These are phyloP conservation scores for Serripes groenlandicus DNA, from an alignment of 2,888 invertebrate species.

Conservation along the genomic window DNA sequence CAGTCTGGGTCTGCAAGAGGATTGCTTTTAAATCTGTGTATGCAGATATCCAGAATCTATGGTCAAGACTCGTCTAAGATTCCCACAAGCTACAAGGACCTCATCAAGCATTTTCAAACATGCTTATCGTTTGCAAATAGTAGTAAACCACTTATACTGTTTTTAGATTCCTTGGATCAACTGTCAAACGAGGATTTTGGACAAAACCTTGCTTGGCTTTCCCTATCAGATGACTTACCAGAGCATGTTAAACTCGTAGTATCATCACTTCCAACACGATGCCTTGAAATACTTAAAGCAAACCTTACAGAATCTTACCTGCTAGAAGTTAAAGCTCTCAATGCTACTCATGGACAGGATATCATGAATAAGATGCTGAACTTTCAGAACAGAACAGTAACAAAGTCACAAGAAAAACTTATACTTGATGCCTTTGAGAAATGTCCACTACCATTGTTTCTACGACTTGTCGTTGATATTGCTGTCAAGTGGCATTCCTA, in stretches of 20 bases:
- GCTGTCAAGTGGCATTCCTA: conserved; percentile 77
- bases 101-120: conserved; percentile 49
- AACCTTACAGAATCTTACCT: conserved; percentile 54
- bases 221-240: conserved; percentile 69
- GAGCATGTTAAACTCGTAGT: conserved; percentile 73
- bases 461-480: conserved; percentile 76
- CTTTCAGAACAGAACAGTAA: conserved; percentile 69
- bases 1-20: conserved; percentile 69
- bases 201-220: conserved; percentile 78
- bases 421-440: conserved; percentile 71
- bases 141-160: conserved; percentile 68
- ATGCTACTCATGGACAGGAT: conserved; percentile 67
- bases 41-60: conserved; percentile 67
- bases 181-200: conserved; percentile 74
- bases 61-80: conserved; percentile 43
- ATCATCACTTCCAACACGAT: conserved; percentile 74
- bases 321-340: conserved; percentile 70
- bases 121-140: conserved; percentile 57
- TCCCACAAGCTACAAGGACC: conserved; percentile 59
- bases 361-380: conserved; percentile 74
- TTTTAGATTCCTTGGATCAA: conserved; percentile 80
- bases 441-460: conserved; percentile 79
- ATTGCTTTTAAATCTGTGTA: conserved; percentile 65
- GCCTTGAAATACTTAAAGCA: conserved; percentile 73
- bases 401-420: conserved; percentile 68